These are phyloP conservation scores for Gulo gulo DNA, from an alignment of 2,113 vertebrate species.

Conservation along the genomic window DNA sequence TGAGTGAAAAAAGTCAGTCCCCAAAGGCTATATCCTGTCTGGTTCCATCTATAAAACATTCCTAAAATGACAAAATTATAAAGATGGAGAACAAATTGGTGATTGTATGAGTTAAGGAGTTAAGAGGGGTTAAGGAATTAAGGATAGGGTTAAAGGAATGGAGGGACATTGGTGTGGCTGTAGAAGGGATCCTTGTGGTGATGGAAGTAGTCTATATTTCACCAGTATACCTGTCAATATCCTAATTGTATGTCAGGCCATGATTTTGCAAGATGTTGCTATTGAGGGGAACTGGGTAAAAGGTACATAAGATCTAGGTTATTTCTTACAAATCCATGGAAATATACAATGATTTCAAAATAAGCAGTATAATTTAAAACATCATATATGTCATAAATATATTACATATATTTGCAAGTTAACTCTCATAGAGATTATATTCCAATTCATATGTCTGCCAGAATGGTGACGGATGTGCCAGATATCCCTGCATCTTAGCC, in stretches of 20 bases:
- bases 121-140: no score
- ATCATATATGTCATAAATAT: not conserved
- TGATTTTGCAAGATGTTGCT: not conserved
- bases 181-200: not conserved
- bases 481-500: not conserved
- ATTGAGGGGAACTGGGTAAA: not conserved
- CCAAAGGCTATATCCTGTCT: not conserved
- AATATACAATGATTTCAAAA: not conserved
- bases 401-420: not conserved
- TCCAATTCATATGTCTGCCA: not conserved
- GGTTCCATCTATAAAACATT: not conserved
- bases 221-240: not conserved
- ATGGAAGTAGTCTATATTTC: not conserved
- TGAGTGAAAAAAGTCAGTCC: not conserved
- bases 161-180: accelerated
- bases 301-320: not conserved
- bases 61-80: not conserved
- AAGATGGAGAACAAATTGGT: not conserved
- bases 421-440: not conserved
- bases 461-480: not conserved
- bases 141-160: not conserved
- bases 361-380: not conserved
- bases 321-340: not conserved
- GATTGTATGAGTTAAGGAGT: not conserved
- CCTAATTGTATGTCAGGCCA: not conserved